Evolutionary conservation across 1,140 invertebrate species (phyloP).

Genomic region (Drosophila tropicalis): DNA sequence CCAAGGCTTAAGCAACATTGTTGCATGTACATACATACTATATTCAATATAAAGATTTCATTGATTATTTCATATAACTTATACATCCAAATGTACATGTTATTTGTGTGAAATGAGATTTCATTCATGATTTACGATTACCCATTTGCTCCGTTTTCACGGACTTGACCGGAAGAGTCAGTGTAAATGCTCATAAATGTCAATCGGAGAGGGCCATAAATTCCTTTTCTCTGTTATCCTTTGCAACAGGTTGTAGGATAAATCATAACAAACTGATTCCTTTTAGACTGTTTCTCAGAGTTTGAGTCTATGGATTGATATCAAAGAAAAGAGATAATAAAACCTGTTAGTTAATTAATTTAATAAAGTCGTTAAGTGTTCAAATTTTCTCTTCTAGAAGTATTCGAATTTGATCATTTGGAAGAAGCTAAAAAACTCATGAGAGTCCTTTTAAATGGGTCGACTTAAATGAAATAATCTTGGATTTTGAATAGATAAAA

Average conservation of each 20-base stretch:
- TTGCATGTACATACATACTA: slow-evolving; percentile 50
- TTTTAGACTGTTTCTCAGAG: neutral
- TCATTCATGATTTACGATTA: slow-evolving; percentile 64
- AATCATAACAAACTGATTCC: neutral
- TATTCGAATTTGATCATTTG: no score
- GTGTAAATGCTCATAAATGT: slow-evolving; percentile 58
- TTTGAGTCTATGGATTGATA: neutral
- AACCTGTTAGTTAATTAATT: no score
- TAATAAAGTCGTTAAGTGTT: no score
- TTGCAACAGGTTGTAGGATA: slow-evolving; percentile 55
- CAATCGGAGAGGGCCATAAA: slow-evolving; percentile 36
- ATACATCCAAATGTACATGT: slow-evolving; percentile 17
- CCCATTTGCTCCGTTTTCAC: neutral
- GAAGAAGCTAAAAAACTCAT: no score
- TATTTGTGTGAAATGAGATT: slow-evolving; percentile 44
- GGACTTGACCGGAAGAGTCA: slow-evolving; percentile 46
- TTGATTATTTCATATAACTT: slow-evolving; percentile 48
- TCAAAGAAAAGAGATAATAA: no score
- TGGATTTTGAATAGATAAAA: no score
- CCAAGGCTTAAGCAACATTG: slow-evolving; percentile 73
- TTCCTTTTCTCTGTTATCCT: slow-evolving; percentile 2
- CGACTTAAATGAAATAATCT: no score
- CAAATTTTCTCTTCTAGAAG: no score
- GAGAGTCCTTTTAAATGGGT: no score
- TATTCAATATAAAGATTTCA: slow-evolving; percentile 32